Base-by-base conservation (phyloP, 1,140 invertebrate species). In the Babylonia areolata region DNA sequence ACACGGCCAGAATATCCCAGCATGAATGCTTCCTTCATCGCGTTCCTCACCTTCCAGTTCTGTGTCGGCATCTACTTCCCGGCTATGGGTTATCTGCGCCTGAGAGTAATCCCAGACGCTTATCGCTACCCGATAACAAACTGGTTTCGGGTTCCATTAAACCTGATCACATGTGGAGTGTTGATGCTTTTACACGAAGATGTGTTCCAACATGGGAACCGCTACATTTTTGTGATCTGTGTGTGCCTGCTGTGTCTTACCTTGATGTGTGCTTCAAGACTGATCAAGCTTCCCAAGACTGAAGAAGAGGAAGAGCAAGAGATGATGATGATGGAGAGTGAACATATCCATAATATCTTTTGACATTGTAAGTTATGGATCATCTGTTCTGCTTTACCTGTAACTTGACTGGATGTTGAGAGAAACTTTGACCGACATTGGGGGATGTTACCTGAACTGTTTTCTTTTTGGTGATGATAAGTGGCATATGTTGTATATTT, bases 21-120 rank as follows among this genome's bases (percentile, higher is more conserved):
- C 6, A 51, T 85, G 12, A 93, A 93, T 33, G 58, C 82, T 31
- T 95, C 96, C 23, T 96, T 96, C 87, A 54, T 94, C 31, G 94
- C 95, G n/a, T 96, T 97, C 92, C 91, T 96, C 6, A 15, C 96
- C 5, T 95, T 96, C 85, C 96, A 97, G 93, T 91, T 96, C 75
- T 94, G 95, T 51, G 95, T 95, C 39, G 94, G 94, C 2, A 90
- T 94, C 6, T 95, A 94, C 87, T 95, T 94, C 88, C 93, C 93
- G 69, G 89, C 96, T 12, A 96, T 97, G 91, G 95, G 95, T 5
- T 96, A 95, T 87, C 91, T 97, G 17, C 93, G 96, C 58, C 95
- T 95, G 86, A 92, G 95, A 87, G 95, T 96, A 39, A 95, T 97
- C 84, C 96, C 96, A 15, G 96, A 97, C 91, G 92, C 88, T 12